Evolutionary conservation across 2,888 invertebrate species (phyloP), one percentile per base, ranked within the genome.

Genomic region (Caenorhabditis imperialis): DNA sequence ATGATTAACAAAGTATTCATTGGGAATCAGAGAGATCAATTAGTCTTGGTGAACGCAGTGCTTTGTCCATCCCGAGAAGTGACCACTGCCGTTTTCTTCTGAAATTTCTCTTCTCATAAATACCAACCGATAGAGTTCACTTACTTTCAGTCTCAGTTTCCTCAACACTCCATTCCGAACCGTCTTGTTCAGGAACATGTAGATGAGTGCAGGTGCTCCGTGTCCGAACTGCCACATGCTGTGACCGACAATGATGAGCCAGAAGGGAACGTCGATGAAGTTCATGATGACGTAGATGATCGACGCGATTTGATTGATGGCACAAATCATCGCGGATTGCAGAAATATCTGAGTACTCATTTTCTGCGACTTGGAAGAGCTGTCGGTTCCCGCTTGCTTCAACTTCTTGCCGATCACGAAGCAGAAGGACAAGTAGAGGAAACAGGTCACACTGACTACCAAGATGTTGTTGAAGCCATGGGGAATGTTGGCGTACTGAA

Each of bases 221-320:
- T 73, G 73, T 2, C 63, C 73, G 10, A 61, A 73, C 22, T 63
- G 60, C 73, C 73, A 73, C 16, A 51, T 40, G 16, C 63, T 33
- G 23, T 73, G 63, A n/a, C 73, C 73, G 20, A 60, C 30, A 48
- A 73, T 53, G 16, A 73, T 47, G 44, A 73, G 51, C 51, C 51
- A 63, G 12, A 61, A 38, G 14, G 63, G 54, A 0, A 55, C 57
- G 12, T 57, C 35, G 30, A 73, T 47, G 54, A 73, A 73, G 35
- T 65, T 65, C 73, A 73, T 73, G 45, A 58, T 58, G 40, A 60
- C 60, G 45, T 73, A 73, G 45, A 65, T 65, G 23, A 73, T 45
- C 2, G 73, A 61, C 5, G 73, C 60, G 25, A 65, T 37, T 20
- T 53, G 54, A 27, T 73, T 73, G 47, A 65, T 54, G 4, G 53